Conservation (phyloP, 2,888 invertebrate genomes). For the Pecten maximus region DNA sequence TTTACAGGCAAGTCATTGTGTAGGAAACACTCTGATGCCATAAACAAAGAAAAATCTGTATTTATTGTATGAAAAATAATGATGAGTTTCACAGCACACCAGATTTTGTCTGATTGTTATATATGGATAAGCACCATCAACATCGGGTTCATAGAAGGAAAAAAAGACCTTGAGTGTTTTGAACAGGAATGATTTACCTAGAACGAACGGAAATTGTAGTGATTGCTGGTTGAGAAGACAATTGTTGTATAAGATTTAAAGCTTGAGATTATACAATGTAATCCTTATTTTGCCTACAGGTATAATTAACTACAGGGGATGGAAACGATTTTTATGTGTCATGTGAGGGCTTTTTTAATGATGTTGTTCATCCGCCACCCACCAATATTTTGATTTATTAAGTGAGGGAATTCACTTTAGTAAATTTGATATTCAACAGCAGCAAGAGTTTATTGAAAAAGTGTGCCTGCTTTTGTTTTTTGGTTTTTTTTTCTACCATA, state of each 20-base stretch:
- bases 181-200: background rate
- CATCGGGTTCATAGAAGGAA: background rate
- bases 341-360: background rate
- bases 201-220: background rate
- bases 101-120: background rate
- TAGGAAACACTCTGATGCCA: background rate
- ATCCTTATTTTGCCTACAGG: conserved; percentile 14
- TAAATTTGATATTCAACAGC: background rate
- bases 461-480: background rate
- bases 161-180: background rate
- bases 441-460: background rate
- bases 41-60: background rate
- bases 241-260: background rate
- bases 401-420: background rate
- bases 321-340: background rate
- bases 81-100: background rate
- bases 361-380: background rate
- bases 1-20: background rate
- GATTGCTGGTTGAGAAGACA: background rate
- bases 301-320: background rate
- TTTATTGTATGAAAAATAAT: background rate
- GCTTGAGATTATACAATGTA: background rate
- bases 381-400: background rate
- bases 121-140: background rate
- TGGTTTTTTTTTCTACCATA: background rate